Percentiles rank a stretch among this genome's conserved stretches.
Evolutionary conservation across 2,113 vertebrate species (phyloP).

Genomic region (Eptesicus fuscus): DNA sequence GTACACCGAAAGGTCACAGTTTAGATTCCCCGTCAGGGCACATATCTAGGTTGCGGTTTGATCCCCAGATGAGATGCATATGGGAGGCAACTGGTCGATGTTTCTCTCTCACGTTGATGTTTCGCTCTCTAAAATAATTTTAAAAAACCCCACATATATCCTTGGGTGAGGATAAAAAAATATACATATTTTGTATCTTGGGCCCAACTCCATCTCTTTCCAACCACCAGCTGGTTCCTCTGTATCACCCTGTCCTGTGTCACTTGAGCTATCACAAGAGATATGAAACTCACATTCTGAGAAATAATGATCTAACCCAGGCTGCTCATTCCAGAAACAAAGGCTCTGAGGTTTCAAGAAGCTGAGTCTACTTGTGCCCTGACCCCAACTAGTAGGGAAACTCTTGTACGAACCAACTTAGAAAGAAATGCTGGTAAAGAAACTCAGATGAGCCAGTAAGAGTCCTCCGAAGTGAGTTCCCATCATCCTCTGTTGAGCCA

Average conservation of each 20-base stretch:
- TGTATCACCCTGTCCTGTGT: background rate
- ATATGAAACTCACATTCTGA: background rate
- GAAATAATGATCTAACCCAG: background rate
- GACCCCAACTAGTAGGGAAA: background rate
- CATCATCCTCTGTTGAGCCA: background rate
- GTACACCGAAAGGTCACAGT: background rate
- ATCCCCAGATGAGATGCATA: background rate
- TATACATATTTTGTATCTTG: too few relatives aligned
- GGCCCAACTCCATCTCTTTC: background rate
- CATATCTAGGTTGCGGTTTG: background rate
- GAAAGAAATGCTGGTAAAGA: background rate
- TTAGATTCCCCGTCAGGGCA: background rate
- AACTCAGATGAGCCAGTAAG: background rate
- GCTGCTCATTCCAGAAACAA: background rate
- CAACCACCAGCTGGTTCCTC: background rate
- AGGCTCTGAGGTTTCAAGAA: background rate
- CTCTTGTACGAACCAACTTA: background rate
- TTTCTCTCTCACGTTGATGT: background rate
- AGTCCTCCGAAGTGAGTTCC: background rate
- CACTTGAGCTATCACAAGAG: background rate
- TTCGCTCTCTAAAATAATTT: background rate
- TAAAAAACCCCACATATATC: too few relatives aligned
- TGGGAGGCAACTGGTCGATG: background rate
- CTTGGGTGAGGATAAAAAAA: too few relatives aligned
- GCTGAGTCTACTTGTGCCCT: background rate